These are phyloP conservation scores for Caenorhabditis sp. DNA, from an alignment of 2,888 invertebrate species.

Conservation along the genomic window DNA sequence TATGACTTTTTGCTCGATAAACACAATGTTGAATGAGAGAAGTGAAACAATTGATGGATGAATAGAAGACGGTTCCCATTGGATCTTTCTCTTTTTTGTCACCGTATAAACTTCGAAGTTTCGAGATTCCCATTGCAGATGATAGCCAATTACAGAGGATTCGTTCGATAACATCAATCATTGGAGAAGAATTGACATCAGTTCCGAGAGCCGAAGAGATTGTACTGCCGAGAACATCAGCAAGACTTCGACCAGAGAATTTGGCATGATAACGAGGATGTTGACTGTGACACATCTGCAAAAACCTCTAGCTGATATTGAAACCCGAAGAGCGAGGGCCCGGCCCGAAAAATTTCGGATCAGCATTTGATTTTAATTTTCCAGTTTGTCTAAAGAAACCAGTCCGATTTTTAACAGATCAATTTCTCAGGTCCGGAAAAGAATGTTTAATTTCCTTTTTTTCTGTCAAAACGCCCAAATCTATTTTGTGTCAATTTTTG, in stretches of 20 bases:
- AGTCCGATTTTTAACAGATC: no score
- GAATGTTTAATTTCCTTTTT: no score
- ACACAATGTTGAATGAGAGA: constrained; percentile 9
- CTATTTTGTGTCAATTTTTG: no score
- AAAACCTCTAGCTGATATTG: background rate
- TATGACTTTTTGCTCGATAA: background rate
- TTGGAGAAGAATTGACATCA: constrained; percentile 17
- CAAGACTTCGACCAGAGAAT: constrained; percentile 26
- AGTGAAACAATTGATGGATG: constrained; percentile 15
- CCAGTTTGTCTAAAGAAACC: no score
- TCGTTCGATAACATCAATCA: constrained; percentile 18
- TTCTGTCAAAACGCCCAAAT: no score
- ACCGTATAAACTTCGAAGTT: background rate
- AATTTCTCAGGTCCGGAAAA: no score
- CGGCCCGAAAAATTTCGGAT: no score
- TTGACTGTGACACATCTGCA: constrained; percentile 37
- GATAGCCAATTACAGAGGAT: constrained; percentile 23
- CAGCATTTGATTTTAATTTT: no score
- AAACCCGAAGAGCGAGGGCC: no score
- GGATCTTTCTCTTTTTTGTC: constrained; percentile 6
- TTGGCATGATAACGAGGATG: constrained; percentile 42
- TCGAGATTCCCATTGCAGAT: constrained; percentile 14
- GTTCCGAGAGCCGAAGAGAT: constrained; percentile 15
- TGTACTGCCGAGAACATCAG: constrained; percentile 26
- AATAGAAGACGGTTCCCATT: constrained; percentile 25